phyloP scores from a whole-genome alignment of 2,797 vertebrate genomes.

The Siniperca undulata region DNA sequence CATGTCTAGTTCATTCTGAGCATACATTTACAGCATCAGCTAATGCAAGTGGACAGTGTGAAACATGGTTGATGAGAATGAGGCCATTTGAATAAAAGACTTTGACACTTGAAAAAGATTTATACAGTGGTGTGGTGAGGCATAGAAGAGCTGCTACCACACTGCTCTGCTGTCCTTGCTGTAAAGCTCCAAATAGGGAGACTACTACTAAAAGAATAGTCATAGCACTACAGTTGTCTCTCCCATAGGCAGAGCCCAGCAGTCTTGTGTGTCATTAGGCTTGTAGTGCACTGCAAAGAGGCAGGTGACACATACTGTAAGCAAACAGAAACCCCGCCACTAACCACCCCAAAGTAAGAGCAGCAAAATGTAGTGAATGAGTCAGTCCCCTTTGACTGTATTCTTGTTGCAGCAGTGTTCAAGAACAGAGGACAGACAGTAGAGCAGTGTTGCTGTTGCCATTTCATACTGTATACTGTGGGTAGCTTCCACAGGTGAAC shows the following conservation, averaged over 20 bases:
- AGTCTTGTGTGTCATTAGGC: conserved; percentile 44
- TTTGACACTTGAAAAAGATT: conserved; percentile 12
- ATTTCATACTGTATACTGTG: not conserved
- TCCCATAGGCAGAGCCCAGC: conserved; percentile 17
- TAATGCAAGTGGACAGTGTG: not conserved
- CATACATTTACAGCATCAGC: not conserved
- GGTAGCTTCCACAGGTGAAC: conserved; percentile 4
- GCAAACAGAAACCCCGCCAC: conserved; percentile 36
- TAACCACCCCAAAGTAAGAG: conserved; percentile 12
- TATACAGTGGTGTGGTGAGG: not conserved
- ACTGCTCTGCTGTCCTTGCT: not conserved
- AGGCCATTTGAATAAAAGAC: conserved; percentile 43
- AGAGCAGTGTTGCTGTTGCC: not conserved
- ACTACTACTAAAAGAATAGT: conserved; percentile 6
- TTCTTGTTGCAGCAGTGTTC: not conserved
- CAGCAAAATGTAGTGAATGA: conserved; percentile 23
- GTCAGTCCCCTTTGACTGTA: not conserved
- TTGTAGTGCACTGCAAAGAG: conserved; percentile 20
- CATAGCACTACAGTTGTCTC: not conserved
- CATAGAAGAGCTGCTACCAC: not conserved
- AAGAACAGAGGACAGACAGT: conserved; percentile 11
- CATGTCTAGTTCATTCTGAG: not conserved
- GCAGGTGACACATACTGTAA: conserved; percentile 26
- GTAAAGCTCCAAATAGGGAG: conserved; percentile 13
- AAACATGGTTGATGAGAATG: conserved; percentile 26